Conservation (phyloP, 2,113 vertebrate species). For the Orcinus orca region DNA sequence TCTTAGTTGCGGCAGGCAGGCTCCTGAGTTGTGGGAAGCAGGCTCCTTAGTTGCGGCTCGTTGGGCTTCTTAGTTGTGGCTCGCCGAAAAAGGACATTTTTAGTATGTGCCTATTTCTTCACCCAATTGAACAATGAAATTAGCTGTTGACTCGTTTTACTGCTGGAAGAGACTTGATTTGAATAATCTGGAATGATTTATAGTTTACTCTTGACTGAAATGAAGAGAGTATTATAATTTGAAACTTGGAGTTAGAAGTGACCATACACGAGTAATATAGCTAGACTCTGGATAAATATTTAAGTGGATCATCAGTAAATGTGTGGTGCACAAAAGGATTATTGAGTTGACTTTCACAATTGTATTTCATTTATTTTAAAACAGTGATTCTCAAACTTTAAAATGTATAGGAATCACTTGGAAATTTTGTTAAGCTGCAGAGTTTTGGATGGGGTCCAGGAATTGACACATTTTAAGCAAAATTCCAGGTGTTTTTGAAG, state of each 20-base stretch:
- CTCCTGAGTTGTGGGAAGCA: too few species aligned
- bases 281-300: background rate
- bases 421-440: background rate
- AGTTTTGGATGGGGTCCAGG: background rate
- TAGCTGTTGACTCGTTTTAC: background rate
- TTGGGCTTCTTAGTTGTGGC: too few species aligned
- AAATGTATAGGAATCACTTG: background rate
- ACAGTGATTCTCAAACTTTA: background rate
- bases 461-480: background rate
- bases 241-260: background rate
- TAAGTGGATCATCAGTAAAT: background rate
- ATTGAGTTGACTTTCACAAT: background rate
- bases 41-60: too few species aligned
- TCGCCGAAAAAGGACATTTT: background rate
- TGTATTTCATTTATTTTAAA: background rate
- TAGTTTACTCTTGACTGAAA: constrained; percentile 1
- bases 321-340: background rate
- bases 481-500: background rate
- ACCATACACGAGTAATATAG: background rate
- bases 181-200: background rate
- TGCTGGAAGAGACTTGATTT: constrained; percentile 23
- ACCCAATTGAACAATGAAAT: background rate
- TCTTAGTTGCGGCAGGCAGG: too few species aligned
- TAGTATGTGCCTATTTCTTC: background rate
- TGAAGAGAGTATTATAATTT: background rate